phyloP scores from a whole-genome alignment of 2,113 vertebrate species.

The Neomonachus schauinslandi region DNA sequence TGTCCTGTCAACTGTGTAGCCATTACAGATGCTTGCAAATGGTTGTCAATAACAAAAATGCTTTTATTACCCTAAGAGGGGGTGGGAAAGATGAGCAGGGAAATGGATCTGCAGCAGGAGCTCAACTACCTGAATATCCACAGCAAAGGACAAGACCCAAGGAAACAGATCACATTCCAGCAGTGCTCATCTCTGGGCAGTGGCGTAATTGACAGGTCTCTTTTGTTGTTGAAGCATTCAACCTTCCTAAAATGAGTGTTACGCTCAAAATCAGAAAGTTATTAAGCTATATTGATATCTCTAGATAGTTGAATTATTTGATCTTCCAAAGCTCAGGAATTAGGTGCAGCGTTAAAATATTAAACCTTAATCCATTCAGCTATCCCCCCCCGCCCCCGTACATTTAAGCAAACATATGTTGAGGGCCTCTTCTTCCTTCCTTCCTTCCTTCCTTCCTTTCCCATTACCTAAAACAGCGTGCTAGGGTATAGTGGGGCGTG shows the following conservation, averaged over 20 bases:
- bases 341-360: slow-evolving; percentile 1
- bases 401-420: background rate
- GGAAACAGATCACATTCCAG: background rate
- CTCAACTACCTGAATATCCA: background rate
- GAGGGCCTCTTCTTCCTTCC: background rate
- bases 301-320: background rate
- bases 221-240: background rate
- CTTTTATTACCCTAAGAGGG: background rate
- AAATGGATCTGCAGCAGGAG: background rate
- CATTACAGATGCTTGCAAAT: background rate
- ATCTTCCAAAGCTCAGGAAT: background rate
- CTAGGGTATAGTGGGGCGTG: background rate
- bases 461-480: background rate
- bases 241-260: background rate
- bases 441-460: background rate
- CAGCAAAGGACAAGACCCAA: background rate
- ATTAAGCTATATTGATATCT: background rate
- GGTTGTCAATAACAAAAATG: background rate
- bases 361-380: background rate
- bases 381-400: background rate
- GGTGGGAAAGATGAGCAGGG: background rate
- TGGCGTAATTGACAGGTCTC: background rate
- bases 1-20: background rate
- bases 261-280: background rate
- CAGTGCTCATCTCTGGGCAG: background rate